Conservation (phyloP, 92 coral and sea anemone species). For the Phenganax stokvisi region DNA sequence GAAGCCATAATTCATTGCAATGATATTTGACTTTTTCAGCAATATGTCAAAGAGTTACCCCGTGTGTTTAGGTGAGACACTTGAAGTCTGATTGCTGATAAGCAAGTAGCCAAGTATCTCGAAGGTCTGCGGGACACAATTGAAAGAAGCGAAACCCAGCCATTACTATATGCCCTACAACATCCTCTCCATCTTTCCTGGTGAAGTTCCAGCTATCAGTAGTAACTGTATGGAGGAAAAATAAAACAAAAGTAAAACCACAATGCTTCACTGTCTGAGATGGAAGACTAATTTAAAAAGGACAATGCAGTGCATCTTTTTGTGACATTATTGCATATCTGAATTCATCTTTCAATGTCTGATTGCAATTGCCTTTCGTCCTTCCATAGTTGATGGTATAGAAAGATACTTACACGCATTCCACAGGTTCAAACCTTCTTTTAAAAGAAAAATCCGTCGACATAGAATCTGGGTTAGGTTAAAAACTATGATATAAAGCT, state of each 20-base stretch:
- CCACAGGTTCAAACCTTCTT: neutral
- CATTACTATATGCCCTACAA: constrained; percentile 8
- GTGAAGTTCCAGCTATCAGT: neutral
- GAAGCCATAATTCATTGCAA: neutral
- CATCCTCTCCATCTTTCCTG: constrained; percentile 15
- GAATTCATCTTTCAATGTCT: neutral
- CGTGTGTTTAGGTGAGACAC: constrained; percentile 2
- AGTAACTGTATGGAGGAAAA: neutral
- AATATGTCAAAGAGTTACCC: neutral
- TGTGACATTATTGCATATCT: too few relatives aligned
- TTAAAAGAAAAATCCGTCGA: neutral
- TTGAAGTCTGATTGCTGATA: constrained; percentile 13
- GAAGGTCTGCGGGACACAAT: constrained; percentile 4
- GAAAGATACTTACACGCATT: neutral
- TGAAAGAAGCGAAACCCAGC: constrained; percentile 15
- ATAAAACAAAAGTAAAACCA: neutral
- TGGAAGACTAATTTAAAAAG: neutral
- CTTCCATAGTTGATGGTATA: neutral
- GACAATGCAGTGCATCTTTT: neutral
- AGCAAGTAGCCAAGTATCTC: constrained; percentile 12
- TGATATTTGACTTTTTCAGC: constrained; percentile 7
- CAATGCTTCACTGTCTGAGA: neutral
- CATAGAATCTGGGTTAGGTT: neutral
- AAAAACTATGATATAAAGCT: neutral
- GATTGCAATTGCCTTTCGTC: neutral